Evolutionary conservation across 2,797 vertebrate species (phyloP).

Genomic region (Setipinna tenuifilis): DNA sequence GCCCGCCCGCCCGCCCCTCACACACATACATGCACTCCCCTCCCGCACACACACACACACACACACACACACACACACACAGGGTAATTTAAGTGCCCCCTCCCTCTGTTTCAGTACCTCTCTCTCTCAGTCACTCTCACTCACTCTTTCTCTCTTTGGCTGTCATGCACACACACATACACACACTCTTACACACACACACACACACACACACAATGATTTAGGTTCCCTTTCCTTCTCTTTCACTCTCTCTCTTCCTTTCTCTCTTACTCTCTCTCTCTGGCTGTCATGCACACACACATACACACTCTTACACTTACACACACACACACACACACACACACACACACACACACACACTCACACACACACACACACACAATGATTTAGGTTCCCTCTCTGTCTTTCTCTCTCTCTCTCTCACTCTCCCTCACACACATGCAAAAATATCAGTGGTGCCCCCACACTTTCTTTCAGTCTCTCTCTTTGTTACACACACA

Average conservation of each 20-base stretch:
- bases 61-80: slow-evolving; percentile 27
- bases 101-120: neutral
- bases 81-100: neutral
- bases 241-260: neutral
- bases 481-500: too few species aligned
- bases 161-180: neutral
- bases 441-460: too few species aligned
- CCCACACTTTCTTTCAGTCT: too few species aligned
- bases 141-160: neutral
- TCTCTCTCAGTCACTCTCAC: neutral
- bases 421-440: too few species aligned
- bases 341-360: neutral
- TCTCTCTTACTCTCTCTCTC: neutral
- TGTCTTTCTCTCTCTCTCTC: too few species aligned
- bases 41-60: neutral
- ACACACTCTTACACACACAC: neutral
- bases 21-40: too few species aligned
- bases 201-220: neutral
- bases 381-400: too few species aligned
- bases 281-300: neutral
- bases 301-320: neutral
- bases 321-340: neutral
- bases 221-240: neutral
- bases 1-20: too few species aligned
- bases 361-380: too few species aligned